These are phyloP conservation scores for Tortrix viridana DNA, from an alignment of 2,888 invertebrate genomes.

Conservation along the genomic window DNA sequence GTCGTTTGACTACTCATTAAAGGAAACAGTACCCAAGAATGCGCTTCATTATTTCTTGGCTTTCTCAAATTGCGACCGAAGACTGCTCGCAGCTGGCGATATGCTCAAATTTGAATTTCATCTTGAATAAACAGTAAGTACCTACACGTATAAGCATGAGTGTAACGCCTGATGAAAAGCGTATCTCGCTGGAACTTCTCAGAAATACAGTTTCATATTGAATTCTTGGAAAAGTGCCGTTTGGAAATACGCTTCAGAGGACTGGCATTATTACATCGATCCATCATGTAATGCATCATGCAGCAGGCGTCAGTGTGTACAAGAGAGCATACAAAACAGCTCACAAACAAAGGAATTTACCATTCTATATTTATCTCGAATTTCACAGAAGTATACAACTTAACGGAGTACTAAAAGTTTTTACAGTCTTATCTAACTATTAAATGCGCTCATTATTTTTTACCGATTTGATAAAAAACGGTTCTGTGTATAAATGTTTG, in stretches of 20 bases:
- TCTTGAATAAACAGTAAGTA: slow-evolving; percentile 28
- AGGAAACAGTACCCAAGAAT: slow-evolving; percentile 52
- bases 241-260: background rate
- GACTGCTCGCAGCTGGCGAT: slow-evolving; percentile 48
- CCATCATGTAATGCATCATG: slow-evolving; percentile 30
- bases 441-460: too few relatives aligned
- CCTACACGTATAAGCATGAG: slow-evolving; percentile 22
- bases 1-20: slow-evolving; percentile 66
- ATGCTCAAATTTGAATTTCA: slow-evolving; percentile 50
- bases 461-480: too few relatives aligned
- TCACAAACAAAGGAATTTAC: background rate
- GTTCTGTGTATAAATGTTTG: too few relatives aligned
- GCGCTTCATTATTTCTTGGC: slow-evolving; percentile 62
- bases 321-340: slow-evolving; percentile 1
- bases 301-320: background rate
- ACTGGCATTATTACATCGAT: slow-evolving; percentile 15
- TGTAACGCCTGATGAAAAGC: slow-evolving; percentile 18
- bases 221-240: slow-evolving; percentile 5
- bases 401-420: too few relatives aligned
- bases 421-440: too few relatives aligned
- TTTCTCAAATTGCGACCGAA: slow-evolving; percentile 50
- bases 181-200: background rate
- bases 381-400: too few relatives aligned
- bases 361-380: background rate
- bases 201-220: background rate